Evolutionary conservation across 2,113 vertebrate species (phyloP), one percentile per base, ranked within the genome.

Genomic region (Plestiodon gilberti): DNA sequence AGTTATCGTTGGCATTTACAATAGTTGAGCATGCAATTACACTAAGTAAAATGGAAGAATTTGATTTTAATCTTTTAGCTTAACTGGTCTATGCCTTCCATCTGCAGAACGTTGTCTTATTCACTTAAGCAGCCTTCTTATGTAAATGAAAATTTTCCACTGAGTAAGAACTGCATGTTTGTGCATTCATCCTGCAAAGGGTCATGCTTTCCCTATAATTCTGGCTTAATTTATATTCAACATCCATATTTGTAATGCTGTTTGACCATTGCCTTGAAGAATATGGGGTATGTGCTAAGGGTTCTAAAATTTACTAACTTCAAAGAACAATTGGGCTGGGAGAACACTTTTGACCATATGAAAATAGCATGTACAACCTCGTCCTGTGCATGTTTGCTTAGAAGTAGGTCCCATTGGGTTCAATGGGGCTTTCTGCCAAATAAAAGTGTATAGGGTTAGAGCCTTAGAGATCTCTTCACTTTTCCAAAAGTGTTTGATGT

Each of bases 171-270:
- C 7, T 61, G 3, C 6, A 33, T 1, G 14, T 67, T 62, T 74
- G 40, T 14, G 38, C 17, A 23, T 33, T 15, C 4, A 55, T 11
- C 22, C 14, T 79, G 20, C 22, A 40, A 67, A 25, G 25, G 11
- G 10, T 35, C 40, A 15, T 48, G 14, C 22, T 22, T 69, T 33
- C 17, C 0, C 17, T 67, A 81, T 5, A 3, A 6, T 76, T 1
- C 43, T 30, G 6, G 64, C 11, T 2, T 67, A 70, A 3, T 6
- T 57, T 18, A n/a, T 20, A 28, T 52, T 25, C 13, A 35, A 77
- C 2, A 25, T 0, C 0, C 55, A 8, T 52, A 0, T 0, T 48
- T 70, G 0, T 15, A 48, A 48, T 2, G 30, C 30, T 10, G 15
- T 9, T 30, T 1, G 62, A 43, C 2, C 25, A 33, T 81, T 81